Evolutionary conservation across 2,888 invertebrate species (phyloP).

Genomic region (Selenia dentaria): DNA sequence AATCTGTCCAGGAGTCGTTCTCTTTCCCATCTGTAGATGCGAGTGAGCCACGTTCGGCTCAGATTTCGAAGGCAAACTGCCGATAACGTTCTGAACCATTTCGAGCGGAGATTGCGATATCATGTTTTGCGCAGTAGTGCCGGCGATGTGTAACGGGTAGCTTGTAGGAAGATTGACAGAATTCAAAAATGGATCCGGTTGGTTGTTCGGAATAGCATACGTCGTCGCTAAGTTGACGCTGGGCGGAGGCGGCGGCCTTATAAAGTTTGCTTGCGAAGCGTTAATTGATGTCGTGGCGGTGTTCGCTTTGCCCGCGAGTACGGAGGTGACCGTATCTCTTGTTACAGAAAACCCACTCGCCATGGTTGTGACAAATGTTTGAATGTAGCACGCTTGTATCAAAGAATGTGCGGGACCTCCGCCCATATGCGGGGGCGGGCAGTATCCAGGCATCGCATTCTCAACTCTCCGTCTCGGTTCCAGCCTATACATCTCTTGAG

Average conservation of each 20-base stretch:
- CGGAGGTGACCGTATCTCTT: conserved; percentile 92
- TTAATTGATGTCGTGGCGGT: conserved; percentile 91
- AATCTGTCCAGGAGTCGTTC: conserved; percentile 86
- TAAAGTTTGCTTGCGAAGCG: conserved; percentile 79
- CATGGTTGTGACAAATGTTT: conserved; percentile 75
- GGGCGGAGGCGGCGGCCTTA: conserved; percentile 70
- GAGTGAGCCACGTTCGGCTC: conserved; percentile 69
- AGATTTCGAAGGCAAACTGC: conserved; percentile 84
- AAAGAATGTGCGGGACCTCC: conserved; percentile 74
- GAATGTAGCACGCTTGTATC: conserved; percentile 73
- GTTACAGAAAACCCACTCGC: conserved; percentile 91
- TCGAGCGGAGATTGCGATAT: conserved; percentile 87
- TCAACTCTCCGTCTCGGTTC: conserved; percentile 62
- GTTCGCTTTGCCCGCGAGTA: conserved; percentile 90
- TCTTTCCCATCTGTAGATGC: conserved; percentile 53
- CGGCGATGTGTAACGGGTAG: conserved; percentile 74
- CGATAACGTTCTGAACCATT: conserved; percentile 91
- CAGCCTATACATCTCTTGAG: conserved; percentile 56
- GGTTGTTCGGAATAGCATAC: conserved; percentile 76
- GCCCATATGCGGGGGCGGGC: conserved; percentile 76
- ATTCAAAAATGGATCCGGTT: conserved; percentile 76
- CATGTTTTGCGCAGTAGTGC: conserved; percentile 79
- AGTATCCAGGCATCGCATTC: conserved; percentile 76
- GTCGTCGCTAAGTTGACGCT: conserved; percentile 71
- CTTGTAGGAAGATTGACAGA: conserved; percentile 76